Base-by-base conservation (phyloP, 2,113 vertebrate genomes). In the Cisticola juncidis region DNA sequence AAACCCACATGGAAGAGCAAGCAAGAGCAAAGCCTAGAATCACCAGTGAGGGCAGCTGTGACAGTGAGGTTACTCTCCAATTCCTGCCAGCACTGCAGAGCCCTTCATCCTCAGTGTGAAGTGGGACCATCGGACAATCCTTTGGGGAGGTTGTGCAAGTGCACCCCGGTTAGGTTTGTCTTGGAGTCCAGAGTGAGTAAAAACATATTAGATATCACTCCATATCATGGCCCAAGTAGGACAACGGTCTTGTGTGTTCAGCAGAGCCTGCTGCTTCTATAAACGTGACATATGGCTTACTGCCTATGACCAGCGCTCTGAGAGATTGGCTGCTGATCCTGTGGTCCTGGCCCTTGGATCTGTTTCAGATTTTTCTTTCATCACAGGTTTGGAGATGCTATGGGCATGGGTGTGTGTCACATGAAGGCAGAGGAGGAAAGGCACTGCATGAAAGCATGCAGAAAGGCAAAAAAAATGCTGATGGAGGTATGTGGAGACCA, bases 111-210 rank as follows among this genome's bases (percentile, higher is more conserved):
- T 61, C 42, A 15, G 29, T 2, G 0, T 6, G 8, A 38, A 48
- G 31, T 1, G 16, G 53, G 35, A 42, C 45, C 40, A 38, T 11
- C 1, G 3, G 20, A 42, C 33, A 76, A 8, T 0, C 0, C 28
- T 65, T 53, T 0, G 0, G 38, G 29, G 9, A 42, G 33, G 31
- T 14, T 77, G 14, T n/a, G 35, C 62, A 80, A 65, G 5, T 50
- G 36, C 65, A 93, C 20, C 7, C 20, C 23, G 56, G 9, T 7
- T 20, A 26, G 23, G 29, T 72, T 86, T 69, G 25, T 33, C 64
- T 84, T 38, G 45, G 42, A 86, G 53, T 18, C 64, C 38, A 56
- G 47, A 6, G 6, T 29, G 42, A 66, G 26, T 42, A 58, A 86
- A 83, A 83, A 35, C 35, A 83, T 21, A 9, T 19, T 2, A 21